phyloP scores from a whole-genome alignment of 2,113 vertebrate genomes.

The Forbesichthys papilliferus region DNA sequence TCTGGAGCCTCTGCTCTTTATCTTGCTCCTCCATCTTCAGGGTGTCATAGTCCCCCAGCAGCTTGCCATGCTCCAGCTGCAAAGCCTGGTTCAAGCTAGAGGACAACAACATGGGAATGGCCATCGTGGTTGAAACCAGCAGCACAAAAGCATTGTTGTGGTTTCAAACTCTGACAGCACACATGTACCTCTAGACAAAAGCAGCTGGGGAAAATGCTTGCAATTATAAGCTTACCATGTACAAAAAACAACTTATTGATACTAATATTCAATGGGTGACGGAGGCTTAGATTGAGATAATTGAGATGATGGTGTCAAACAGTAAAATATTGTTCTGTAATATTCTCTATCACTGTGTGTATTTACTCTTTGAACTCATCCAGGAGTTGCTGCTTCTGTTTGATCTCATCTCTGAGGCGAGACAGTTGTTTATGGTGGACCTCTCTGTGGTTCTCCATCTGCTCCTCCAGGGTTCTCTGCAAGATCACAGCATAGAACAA shows the following conservation, averaged over 20 bases:
- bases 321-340: too few relatives aligned
- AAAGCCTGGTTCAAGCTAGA: slow-evolving; percentile 87
- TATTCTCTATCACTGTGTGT: slow-evolving; percentile 13
- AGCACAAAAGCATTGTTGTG: background rate
- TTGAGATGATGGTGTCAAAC: too few relatives aligned
- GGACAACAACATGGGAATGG: background rate
- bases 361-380: slow-evolving; percentile 88
- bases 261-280: too few relatives aligned
- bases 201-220: too few relatives aligned
- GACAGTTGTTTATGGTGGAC: slow-evolving; percentile 90
- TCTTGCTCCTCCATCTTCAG: slow-evolving; percentile 87
- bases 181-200: too few relatives aligned
- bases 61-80: slow-evolving; percentile 88
- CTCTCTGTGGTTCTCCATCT: slow-evolving; percentile 94
- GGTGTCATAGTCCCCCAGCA: slow-evolving; percentile 88
- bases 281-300: too few relatives aligned
- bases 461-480: slow-evolving; percentile 85
- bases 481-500: background rate
- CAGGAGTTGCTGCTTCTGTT: slow-evolving; percentile 86
- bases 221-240: too few relatives aligned
- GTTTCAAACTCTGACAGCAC: too few relatives aligned
- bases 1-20: slow-evolving; percentile 86
- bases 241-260: too few relatives aligned
- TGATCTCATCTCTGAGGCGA: slow-evolving; percentile 90
- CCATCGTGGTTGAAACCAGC: too few relatives aligned